Evolutionary conservation across 2,888 invertebrate genomes (phyloP).

Genomic region (Elmis aenea): DNA sequence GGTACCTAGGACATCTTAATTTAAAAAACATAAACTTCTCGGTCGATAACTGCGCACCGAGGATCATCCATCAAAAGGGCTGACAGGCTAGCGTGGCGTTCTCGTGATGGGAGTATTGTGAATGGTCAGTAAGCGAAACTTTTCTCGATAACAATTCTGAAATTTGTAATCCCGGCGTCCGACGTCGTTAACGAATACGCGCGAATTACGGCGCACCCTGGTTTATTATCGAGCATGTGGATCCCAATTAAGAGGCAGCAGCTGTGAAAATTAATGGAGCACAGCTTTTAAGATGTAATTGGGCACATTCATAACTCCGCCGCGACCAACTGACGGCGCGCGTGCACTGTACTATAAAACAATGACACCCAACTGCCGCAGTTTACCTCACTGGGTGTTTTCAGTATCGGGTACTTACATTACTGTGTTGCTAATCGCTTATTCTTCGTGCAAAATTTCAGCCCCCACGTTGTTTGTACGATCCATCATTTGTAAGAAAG

Average conservation of each 20-base stretch:
- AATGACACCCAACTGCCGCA: conserved; percentile 20
- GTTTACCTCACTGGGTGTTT: too few relatives aligned
- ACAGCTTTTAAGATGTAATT: conserved; percentile 61
- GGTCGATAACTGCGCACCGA: too few relatives aligned
- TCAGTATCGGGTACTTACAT: too few relatives aligned
- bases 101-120: too few relatives aligned
- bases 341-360: conserved; percentile 22
- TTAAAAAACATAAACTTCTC: too few relatives aligned
- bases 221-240: conserved; percentile 55
- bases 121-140: too few relatives aligned
- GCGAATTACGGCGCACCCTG: conserved; percentile 29
- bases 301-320: conserved; percentile 57
- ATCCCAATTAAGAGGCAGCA: conserved; percentile 60
- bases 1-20: too few relatives aligned
- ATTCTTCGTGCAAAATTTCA: too few relatives aligned
- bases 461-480: conserved; percentile 14
- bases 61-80: too few relatives aligned
- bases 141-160: too few relatives aligned
- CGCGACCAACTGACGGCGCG: conserved; percentile 30
- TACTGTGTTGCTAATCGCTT: too few relatives aligned
- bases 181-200: conserved; percentile 17
- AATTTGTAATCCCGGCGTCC: conserved; percentile 14
- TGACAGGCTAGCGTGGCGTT: too few relatives aligned
- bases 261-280: conserved; percentile 61
- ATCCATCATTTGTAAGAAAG: conserved; percentile 41